These are phyloP conservation scores for Mirza zaza DNA, from an alignment of 2,113 vertebrate genomes.

Conservation along the genomic window DNA sequence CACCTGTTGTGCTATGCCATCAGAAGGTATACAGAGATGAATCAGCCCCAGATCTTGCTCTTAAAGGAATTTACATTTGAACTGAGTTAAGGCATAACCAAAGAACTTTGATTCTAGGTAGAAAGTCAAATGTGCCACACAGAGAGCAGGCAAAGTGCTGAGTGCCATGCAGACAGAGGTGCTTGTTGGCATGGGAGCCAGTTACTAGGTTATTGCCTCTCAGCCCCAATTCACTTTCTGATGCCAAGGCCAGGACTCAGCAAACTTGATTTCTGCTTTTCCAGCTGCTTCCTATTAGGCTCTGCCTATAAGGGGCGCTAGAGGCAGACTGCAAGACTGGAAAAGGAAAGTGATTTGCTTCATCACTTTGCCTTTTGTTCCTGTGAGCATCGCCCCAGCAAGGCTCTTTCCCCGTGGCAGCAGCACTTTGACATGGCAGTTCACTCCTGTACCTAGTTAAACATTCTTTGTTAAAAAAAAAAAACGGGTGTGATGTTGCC, in stretches of 20 bases:
- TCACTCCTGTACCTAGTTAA: background rate
- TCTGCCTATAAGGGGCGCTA: background rate
- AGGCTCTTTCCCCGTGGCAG: background rate
- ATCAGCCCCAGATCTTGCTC: background rate
- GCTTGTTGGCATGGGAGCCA: background rate
- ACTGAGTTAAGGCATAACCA: background rate
- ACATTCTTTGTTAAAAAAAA: background rate
- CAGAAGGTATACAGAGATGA: background rate
- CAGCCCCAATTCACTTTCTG: background rate
- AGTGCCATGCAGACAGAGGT: background rate
- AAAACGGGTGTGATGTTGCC: background rate
- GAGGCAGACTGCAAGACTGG: background rate
- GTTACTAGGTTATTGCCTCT: background rate
- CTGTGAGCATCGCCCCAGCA: background rate
- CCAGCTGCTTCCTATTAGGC: background rate
- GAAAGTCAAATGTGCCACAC: background rate
- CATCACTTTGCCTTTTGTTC: background rate
- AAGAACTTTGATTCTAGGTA: background rate
- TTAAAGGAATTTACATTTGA: background rate
- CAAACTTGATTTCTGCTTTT: background rate
- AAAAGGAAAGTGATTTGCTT: background rate
- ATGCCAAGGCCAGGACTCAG: background rate
- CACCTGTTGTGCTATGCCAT: background rate
- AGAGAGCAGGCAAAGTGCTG: background rate
- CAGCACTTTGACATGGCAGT: background rate